A percentile compares a stretch with the other conserved stretches of the same genome.
phyloP scores from a whole-genome alignment of 2,888 invertebrate genomes.

The Eristalis intricaria region DNA sequence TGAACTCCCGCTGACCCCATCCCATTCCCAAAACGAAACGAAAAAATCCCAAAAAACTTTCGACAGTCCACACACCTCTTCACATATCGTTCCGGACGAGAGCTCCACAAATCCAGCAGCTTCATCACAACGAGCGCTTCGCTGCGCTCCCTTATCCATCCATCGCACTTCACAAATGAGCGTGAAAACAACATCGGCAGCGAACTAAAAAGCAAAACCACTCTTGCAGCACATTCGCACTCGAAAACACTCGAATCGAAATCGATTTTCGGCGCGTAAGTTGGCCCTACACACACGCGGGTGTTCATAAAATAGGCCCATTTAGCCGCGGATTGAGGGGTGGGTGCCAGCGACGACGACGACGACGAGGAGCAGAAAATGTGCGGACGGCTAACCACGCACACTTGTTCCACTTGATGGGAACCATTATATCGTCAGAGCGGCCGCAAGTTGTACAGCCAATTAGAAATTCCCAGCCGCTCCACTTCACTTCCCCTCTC shows the following conservation, averaged over 20 bases:
- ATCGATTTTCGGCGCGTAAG: conserved; percentile 58
- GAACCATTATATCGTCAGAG: conserved; percentile 11
- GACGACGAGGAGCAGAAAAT: neutral
- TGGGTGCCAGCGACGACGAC: no score
- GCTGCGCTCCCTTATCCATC: neutral
- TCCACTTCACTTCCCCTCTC: neutral
- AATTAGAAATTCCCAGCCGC: conserved; percentile 52
- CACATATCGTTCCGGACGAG: neutral
- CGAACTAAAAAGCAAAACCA: neutral
- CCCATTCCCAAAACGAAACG: neutral
- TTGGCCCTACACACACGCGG: conserved; percentile 43
- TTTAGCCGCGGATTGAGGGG: neutral
- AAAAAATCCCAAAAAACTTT: neutral
- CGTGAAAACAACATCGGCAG: neutral
- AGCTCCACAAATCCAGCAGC: neutral
- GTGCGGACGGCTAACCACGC: conserved; percentile 16
- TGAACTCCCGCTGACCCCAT: neutral
- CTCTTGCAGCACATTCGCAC: conserved; percentile 31
- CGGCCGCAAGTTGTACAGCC: conserved; percentile 48
- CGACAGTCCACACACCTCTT: neutral
- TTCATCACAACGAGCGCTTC: neutral
- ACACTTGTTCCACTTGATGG: conserved; percentile 62
- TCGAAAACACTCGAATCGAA: conserved; percentile 58
- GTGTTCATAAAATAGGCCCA: conserved; percentile 31
- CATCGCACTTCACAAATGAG: neutral